These are phyloP conservation scores for Microplitis deprimator DNA, from an alignment of 2,888 invertebrate genomes.

Conservation along the genomic window DNA sequence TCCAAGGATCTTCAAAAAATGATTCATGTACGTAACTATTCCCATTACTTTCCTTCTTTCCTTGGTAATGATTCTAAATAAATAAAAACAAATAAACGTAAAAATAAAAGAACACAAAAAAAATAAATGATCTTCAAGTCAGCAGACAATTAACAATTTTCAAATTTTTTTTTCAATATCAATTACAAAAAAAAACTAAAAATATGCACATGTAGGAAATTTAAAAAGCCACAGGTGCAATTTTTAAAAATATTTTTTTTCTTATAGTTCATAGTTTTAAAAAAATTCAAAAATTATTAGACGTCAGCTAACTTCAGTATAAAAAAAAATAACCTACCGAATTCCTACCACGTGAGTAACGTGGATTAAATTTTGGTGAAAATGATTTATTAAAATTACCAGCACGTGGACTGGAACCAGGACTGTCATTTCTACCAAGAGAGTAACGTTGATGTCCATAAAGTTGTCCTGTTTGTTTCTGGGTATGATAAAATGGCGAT, in stretches of 20 bases:
- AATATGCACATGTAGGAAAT: no score
- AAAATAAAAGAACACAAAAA: no score
- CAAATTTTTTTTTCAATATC: not conserved
- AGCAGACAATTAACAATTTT: not conserved
- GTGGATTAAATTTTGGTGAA: slow-evolving; percentile 10
- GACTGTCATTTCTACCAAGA: not conserved
- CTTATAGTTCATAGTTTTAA: no score
- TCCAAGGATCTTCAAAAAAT: slow-evolving; percentile 64
- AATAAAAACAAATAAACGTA: no score
- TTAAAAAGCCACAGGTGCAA: no score
- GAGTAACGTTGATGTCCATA: not conserved
- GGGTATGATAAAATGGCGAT: not conserved
- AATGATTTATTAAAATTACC: slow-evolving; percentile 21
- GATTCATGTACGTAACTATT: slow-evolving; percentile 59
- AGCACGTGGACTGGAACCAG: slow-evolving; percentile 20
- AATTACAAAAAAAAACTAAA: no score
- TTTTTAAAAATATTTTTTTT: no score
- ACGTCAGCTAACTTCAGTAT: not conserved
- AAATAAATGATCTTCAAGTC: not conserved
- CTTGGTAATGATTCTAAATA: not conserved
- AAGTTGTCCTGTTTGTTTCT: slow-evolving; percentile 39
- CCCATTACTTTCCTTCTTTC: not conserved
- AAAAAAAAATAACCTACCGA: slow-evolving; percentile 47
- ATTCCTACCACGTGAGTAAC: slow-evolving; percentile 11
- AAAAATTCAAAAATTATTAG: not conserved